Percentiles rank a stretch among this genome's conserved stretches.
phyloP scores from a whole-genome alignment of 1,140 invertebrate genomes.

The Drosophila subpulchrella region DNA sequence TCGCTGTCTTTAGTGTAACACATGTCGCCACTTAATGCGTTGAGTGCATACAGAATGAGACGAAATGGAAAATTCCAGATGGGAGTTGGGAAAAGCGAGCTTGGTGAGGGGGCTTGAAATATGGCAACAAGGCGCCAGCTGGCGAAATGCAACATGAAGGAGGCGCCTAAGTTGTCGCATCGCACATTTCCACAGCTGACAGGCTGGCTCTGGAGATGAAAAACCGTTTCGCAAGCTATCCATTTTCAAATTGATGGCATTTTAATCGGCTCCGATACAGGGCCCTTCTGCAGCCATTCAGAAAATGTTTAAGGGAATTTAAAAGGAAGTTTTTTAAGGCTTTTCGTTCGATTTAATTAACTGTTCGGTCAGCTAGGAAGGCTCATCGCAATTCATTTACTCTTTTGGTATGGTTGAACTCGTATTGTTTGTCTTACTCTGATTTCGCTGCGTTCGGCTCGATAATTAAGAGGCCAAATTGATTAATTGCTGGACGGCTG shows the following conservation, averaged over 20 bases:
- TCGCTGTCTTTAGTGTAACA: constrained; percentile 56
- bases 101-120: constrained; percentile 15
- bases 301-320: not conserved
- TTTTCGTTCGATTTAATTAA: constrained; percentile 13
- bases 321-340: not conserved
- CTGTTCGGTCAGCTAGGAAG: constrained; percentile 2
- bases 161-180: constrained; percentile 31
- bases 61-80: constrained; percentile 39
- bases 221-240: constrained; percentile 20
- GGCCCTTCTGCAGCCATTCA: not conserved
- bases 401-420: constrained; percentile 2
- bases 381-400: not conserved
- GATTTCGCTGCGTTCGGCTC: constrained; percentile 13
- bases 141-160: constrained; percentile 49
- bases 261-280: constrained; percentile 29
- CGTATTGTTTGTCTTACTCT: constrained; percentile 31
- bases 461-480: constrained; percentile 56
- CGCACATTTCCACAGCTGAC: constrained; percentile 28
- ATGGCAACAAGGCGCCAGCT: constrained; percentile 52
- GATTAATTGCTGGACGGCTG: constrained; percentile 58
- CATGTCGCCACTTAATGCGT: constrained; percentile 79
- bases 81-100: not conserved
- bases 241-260: constrained; percentile 43
- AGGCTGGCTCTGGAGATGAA: constrained; percentile 15
- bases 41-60: constrained; percentile 73